Base-by-base conservation (phyloP, 1,140 invertebrate species). In the Drusus annulatus region DNA sequence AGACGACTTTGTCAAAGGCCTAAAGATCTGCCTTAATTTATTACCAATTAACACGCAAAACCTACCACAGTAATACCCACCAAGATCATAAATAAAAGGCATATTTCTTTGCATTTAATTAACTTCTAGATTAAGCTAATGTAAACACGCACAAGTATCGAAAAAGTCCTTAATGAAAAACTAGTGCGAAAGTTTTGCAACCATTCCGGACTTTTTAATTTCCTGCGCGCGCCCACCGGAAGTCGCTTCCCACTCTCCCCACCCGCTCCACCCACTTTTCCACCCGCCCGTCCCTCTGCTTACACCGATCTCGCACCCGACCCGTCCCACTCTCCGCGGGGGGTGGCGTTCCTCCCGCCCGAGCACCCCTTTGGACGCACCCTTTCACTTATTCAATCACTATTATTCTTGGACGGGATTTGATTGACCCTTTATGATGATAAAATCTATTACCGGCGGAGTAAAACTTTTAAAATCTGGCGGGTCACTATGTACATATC, bases 161-260 rank as follows among this genome's bases (percentile, higher is more conserved):
- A 65, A 71, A 71, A 52, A 31, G n/a, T 69, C 68, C 68, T 65
- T 79, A 83, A 83, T 83, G 82, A 83, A 83, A 83, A 83, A 79
- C 80, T 80, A 80, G 60, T 76, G 74, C 50, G 73, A 80, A 80
- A 76, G 45, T 80, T 80, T 76, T 50, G 51, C 45, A 52, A 69
- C 16, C 78, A 54, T 79, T 73, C 79, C 79, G 79, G 79, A 80
- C 36, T 80, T 80, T 71, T 80, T 80, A 80, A 80, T 80, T 83
- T 83, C 82, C 82, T 78, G 80, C 82, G 58, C 77, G 79, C 51
- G 60, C 79, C 76, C 69, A 52, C 81, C 76, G 82, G 82, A 83
- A 83, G 65, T 56, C 52, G 77, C 63, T 79, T 78, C 56, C 65
- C 69, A 79, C 73, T 73, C 65, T n/a, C 69, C 10, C 62, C 58